Base-by-base conservation (phyloP, 2,797 vertebrate genomes). In the Micrastur ruficollis region DNA sequence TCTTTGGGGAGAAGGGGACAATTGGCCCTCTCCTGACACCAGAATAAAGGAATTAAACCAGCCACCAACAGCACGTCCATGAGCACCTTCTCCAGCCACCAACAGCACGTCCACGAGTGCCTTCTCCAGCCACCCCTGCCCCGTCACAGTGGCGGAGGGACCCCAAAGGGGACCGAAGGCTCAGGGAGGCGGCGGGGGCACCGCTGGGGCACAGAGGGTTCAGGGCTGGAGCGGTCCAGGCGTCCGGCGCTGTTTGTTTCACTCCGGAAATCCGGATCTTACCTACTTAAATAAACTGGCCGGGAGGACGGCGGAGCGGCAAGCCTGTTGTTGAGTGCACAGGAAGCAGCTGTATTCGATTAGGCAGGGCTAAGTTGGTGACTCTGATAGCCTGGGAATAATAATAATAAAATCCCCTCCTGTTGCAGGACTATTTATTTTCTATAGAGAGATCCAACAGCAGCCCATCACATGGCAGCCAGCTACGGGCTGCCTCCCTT, bases 331-430 rank as follows among this genome's bases (percentile, higher is more conserved):
- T 9, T 80, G 72, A 72, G 75, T 2, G 34, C 78, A 72, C 67
- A 94, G 90, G 92, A 95, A 92, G 34, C 94, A 88, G 88, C 92
- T 94, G 92, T 47, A 29, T 58, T 88, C 11, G 2, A 61, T 76
- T 42, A 80, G 80, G 38, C 72, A 67, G 62, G 63, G 86, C 75
- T 82, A 63, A 70, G 68, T 13, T 42, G 79, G 59, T n/a, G 72
- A 56, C 80, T 65, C 42, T 6, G n/a, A 85, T 23, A 56, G 82
- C 65, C 44, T 90, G 78, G 47, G 73, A 68, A 91, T 66, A 73
- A 50, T 38, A 26, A 32, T 34, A 20, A 34, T 27, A 78, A 66
- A 53, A 40, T 16, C 61, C 31, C 12, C 55, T 78, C 59, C 47
- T 56, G 53, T 14, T 53, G 47, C 81, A 94, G 79, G 26, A 36